Evolutionary conservation across 2,797 vertebrate genomes (phyloP).

Genomic region (Danionella dracula): DNA sequence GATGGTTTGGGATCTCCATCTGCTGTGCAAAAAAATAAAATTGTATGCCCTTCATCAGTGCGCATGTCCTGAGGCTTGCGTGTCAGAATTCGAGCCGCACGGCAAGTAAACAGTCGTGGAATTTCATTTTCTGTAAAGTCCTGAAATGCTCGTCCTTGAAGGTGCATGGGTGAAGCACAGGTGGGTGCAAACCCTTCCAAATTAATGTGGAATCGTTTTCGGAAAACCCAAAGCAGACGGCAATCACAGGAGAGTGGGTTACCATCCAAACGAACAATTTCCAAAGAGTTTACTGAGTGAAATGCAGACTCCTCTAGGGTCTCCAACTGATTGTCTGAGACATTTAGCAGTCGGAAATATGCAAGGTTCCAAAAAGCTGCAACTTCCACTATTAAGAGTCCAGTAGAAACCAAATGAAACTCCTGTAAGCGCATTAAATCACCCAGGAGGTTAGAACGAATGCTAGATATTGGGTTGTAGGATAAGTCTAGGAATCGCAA

Average conservation of each 20-base stretch:
- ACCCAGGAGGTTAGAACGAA: slow-evolving; percentile 63
- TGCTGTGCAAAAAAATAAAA: slow-evolving; percentile 69
- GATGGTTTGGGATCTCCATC: slow-evolving; percentile 78
- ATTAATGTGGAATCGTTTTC: slow-evolving; percentile 55
- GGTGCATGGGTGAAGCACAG: slow-evolving; percentile 64
- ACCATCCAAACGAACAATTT: slow-evolving; percentile 69
- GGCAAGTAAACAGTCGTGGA: slow-evolving; percentile 71
- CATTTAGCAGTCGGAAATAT: slow-evolving; percentile 70
- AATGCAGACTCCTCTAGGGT: slow-evolving; percentile 75
- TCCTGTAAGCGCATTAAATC: slow-evolving; percentile 75
- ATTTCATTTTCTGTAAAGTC: slow-evolving; percentile 67
- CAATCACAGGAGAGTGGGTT: slow-evolving; percentile 85
- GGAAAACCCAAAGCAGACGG: slow-evolving; percentile 78
- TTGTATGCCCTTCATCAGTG: slow-evolving; percentile 72
- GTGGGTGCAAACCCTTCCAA: slow-evolving; percentile 63
- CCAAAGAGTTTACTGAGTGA: slow-evolving; percentile 66
- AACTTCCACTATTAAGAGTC: slow-evolving; percentile 64
- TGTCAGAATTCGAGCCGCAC: slow-evolving; percentile 65
- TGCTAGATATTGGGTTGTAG: slow-evolving; percentile 75
- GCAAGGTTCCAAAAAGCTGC: slow-evolving; percentile 72
- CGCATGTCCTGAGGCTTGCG: slow-evolving; percentile 57
- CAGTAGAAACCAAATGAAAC: slow-evolving; percentile 71
- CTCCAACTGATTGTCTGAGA: slow-evolving; percentile 72
- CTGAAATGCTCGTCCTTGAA: slow-evolving; percentile 64
- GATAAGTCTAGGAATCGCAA: slow-evolving; percentile 79